Conservation (phyloP, 2,113 vertebrate species). For the Antechinus stuartii region DNA sequence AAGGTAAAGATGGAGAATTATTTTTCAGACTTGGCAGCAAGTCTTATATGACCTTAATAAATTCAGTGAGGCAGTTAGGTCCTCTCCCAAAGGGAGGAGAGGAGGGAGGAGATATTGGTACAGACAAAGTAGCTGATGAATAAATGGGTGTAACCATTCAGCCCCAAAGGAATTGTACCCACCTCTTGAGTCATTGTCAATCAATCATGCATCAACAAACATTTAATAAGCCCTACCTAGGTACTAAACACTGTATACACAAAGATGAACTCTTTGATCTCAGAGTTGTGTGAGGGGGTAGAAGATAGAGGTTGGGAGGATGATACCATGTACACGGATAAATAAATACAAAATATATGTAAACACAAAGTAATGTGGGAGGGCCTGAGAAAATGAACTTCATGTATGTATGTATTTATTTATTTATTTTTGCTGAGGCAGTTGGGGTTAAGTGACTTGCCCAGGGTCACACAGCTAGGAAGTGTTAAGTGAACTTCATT, state of each 20-base stretch:
- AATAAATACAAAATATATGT: background rate
- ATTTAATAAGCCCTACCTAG: background rate
- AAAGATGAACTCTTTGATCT: background rate
- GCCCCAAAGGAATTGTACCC: background rate
- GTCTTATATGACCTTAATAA: background rate
- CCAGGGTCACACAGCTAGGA: too few species aligned
- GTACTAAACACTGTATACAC: background rate
- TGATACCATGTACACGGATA: background rate
- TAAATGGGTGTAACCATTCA: background rate
- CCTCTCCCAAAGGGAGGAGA: background rate
- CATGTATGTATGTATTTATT: background rate
- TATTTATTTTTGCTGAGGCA: too few species aligned
- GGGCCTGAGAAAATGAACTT: background rate
- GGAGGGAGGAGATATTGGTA: background rate
- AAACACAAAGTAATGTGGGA: background rate
- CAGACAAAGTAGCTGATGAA: background rate
- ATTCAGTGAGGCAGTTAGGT: background rate
- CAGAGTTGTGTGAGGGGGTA: background rate
- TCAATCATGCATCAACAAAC: background rate
- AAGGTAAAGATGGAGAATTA: background rate
- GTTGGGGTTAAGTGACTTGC: too few species aligned
- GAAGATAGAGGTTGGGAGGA: background rate
- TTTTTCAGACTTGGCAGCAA: background rate
- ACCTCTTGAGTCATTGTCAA: background rate
- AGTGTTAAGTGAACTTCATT: background rate